These are phyloP conservation scores for Norana najaformis DNA, from an alignment of 2,888 invertebrate genomes.

Conservation along the genomic window DNA sequence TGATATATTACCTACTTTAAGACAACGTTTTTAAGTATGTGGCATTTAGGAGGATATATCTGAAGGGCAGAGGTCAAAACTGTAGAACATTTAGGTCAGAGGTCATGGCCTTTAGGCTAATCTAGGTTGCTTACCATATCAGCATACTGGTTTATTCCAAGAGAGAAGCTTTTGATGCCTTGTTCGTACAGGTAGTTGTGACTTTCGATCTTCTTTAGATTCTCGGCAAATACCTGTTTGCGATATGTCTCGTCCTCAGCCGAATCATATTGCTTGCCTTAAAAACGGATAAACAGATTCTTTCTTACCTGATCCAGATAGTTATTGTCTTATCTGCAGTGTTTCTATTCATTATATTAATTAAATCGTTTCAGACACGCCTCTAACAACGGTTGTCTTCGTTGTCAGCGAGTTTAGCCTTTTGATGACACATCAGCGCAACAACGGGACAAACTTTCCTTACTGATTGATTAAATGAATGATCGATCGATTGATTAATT, in stretches of 20 bases:
- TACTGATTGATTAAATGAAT: background rate
- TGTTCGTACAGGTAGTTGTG: conserved; percentile 30
- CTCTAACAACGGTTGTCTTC: background rate
- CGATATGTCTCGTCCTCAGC: background rate
- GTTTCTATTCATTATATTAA: background rate
- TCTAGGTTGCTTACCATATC: conserved; percentile 27
- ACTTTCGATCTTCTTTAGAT: conserved; percentile 18
- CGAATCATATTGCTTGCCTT: background rate
- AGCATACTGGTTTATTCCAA: conserved; percentile 31
- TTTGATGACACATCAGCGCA: too few species aligned
- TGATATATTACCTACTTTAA: too few species aligned
- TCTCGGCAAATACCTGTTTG: conserved; percentile 28
- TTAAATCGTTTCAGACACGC: background rate
- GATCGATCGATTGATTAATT: background rate
- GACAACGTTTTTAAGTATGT: background rate
- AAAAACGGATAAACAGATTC: background rate
- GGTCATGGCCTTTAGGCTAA: background rate
- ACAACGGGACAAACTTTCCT: too few species aligned
- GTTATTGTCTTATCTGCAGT: background rate
- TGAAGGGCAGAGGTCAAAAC: background rate
- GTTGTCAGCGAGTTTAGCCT: too few species aligned
- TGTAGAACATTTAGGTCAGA: background rate
- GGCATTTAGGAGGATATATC: background rate
- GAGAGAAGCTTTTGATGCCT: conserved; percentile 25
- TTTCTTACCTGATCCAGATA: background rate